phyloP scores from a whole-genome alignment of 2,113 vertebrate genomes.

The Ibidorhyncha struthersii region DNA sequence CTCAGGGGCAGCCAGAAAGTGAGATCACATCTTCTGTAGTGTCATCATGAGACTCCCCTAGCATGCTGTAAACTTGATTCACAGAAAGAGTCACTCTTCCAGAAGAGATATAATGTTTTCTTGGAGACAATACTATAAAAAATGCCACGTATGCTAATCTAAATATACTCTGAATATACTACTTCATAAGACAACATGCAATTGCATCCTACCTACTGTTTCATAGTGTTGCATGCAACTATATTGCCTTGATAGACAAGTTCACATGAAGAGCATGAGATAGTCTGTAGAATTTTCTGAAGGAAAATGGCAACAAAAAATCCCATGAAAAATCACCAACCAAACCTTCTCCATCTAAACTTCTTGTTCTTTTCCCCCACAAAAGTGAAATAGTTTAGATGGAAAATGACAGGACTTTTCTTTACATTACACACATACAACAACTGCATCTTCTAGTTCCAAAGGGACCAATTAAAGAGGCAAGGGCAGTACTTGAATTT shows the following conservation, averaged over 20 bases:
- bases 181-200: background rate
- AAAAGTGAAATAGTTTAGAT: background rate
- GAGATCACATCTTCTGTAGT: background rate
- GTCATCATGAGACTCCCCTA: background rate
- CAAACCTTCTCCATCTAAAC: background rate
- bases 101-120: background rate
- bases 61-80: background rate
- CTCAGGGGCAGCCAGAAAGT: background rate
- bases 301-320: background rate
- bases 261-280: background rate
- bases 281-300: background rate
- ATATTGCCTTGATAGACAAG: background rate
- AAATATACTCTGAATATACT: background rate
- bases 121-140: background rate
- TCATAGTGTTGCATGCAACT: background rate
- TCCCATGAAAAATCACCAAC: background rate
- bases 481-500: background rate
- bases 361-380: fast-evolving
- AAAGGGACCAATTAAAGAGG: conserved; percentile 29
- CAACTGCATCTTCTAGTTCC: background rate
- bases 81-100: background rate
- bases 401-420: background rate
- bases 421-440: background rate
- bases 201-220: background rate
- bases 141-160: fast-evolving